Evolutionary conservation across 2,888 invertebrate species (phyloP).

Genomic region (Blastobasis lacticolella): DNA sequence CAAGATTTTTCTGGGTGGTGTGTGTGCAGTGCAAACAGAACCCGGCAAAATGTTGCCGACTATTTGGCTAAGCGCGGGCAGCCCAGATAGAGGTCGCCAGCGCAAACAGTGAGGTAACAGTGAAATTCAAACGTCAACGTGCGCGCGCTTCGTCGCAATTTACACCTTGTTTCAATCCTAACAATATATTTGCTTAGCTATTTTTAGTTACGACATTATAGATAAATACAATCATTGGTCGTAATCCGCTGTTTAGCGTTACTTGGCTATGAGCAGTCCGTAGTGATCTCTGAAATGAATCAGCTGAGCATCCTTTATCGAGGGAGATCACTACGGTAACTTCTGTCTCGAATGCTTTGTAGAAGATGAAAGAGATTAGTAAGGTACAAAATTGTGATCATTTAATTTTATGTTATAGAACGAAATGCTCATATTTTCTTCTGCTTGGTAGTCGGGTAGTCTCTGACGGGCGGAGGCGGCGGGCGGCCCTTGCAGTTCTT

Average conservation of each 20-base stretch:
- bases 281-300: no score
- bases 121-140: slow-evolving; percentile 22
- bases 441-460: slow-evolving; percentile 51
- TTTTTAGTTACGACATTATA: no score
- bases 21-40: slow-evolving; percentile 12
- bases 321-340: no score
- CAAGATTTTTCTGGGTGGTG: slow-evolving; percentile 6
- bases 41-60: slow-evolving; percentile 15
- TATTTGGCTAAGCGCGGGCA: slow-evolving; percentile 23
- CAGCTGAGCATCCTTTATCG: no score
- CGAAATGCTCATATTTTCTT: slow-evolving; percentile 1
- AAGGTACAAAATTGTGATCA: not conserved
- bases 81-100: slow-evolving; percentile 30
- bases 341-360: no score
- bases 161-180: slow-evolving; percentile 23
- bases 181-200: no score
- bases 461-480: slow-evolving; percentile 28
- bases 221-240: no score
- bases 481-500: slow-evolving; percentile 31
- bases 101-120: slow-evolving; percentile 37
- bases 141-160: slow-evolving; percentile 23
- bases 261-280: no score
- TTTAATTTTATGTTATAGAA: not conserved
- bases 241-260: no score
- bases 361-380: no score